Evolutionary conservation across 2,888 invertebrate genomes (phyloP), one percentile per base, ranked within the genome.

Genomic region (Meloe dianella): DNA sequence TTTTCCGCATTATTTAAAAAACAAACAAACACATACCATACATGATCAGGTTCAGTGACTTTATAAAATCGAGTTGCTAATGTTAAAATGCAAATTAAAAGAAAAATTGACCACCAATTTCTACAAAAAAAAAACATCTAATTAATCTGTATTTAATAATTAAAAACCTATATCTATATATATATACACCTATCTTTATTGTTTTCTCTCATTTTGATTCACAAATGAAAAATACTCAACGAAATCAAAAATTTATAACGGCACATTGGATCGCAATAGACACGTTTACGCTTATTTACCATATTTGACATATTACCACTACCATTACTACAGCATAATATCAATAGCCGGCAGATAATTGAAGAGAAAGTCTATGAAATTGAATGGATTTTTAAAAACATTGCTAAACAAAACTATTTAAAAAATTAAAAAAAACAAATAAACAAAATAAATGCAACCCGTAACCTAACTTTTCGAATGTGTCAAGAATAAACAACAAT

Each of bases 11-110:
- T 24, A 17, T 61, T 32, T 47, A 0, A 4, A 38, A 8, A 60
- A 60, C 22, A 8, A 60, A 60, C 22, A 60, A 41, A 30, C 10
- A 83, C 88, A 87, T 88, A 96, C 96, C 97, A 97, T 29, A 97
- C 93, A 89, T 97, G 97, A 84, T 94, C 91, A 2, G 97, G 97
- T 80, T 95, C 92, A 24, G 92, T 87, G 51, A 97, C 93, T 88
- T 94, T 95, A 80, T 96, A 92, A 83, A 93, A 94, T 77, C 97
- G 87, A 10, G 95, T 96, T 32, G 87, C 84, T 73, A 90, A 84
- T 35, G 95, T 92, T 58, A 92, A 84, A 29, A 88, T 78, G 72
- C 91, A 85, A 66, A 95, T 85, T 35, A 87, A 73, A 30, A 85
- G 84, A 82, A 95, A 92, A 51, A 89, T 81, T 0, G 88, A 72